phyloP scores from a whole-genome alignment of 2,797 vertebrate genomes.

The Vespertilio murinus region DNA sequence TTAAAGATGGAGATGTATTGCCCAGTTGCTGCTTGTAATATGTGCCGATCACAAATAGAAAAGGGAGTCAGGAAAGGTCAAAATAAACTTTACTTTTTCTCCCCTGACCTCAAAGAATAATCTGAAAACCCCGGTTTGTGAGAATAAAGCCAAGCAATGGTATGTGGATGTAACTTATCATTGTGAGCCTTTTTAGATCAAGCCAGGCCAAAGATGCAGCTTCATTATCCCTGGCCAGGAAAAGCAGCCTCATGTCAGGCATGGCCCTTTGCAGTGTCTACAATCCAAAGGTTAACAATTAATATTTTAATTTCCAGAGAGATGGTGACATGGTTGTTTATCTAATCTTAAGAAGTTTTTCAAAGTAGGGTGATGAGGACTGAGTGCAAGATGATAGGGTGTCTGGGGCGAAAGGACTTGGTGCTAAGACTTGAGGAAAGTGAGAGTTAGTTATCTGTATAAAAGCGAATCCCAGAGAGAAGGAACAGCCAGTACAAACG shows the following conservation, averaged over 20 bases:
- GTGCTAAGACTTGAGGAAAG: not conserved
- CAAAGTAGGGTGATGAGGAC: not conserved
- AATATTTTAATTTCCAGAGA: not conserved
- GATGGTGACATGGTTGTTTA: not conserved
- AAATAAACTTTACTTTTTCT: not conserved
- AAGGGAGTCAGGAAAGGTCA: not conserved
- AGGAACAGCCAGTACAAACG: not conserved
- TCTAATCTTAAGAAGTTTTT: conserved; percentile 11
- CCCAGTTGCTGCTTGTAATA: not conserved
- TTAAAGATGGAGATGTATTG: not conserved
- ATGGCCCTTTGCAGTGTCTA: not conserved
- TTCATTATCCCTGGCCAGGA: not conserved
- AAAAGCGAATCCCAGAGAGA: not conserved
- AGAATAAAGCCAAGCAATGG: not conserved
- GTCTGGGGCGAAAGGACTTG: not conserved
- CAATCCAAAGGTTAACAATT: not conserved
- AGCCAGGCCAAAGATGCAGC: not conserved
- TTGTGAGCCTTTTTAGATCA: not conserved
- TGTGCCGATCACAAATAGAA: not conserved
- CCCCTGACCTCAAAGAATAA: not conserved
- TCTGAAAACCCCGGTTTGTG: not conserved
- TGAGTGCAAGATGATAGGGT: not conserved
- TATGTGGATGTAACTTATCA: not conserved
- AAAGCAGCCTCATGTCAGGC: not conserved
- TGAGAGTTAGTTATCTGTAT: not conserved